These are phyloP conservation scores for Macrotus californicus DNA, from an alignment of 2,113 vertebrate species.

Conservation along the genomic window DNA sequence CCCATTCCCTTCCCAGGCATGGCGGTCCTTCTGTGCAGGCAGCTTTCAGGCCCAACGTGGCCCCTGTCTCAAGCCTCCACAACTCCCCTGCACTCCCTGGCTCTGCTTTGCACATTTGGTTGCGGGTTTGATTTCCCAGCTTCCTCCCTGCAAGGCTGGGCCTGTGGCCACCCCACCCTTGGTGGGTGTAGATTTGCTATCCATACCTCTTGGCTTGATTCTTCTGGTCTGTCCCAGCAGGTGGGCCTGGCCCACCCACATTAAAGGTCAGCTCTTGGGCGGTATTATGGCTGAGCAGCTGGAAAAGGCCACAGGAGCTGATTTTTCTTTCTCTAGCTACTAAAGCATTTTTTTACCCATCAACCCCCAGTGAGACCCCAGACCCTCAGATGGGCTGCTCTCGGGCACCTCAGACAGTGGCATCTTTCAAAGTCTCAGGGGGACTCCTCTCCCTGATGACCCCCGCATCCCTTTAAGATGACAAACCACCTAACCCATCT, in stretches of 20 bases:
- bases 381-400: background rate
- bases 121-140: background rate
- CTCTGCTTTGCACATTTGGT: background rate
- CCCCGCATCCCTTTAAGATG: background rate
- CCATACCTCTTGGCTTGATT: conserved; percentile 29
- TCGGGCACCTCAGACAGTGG: conserved; percentile 34
- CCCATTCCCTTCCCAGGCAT: background rate
- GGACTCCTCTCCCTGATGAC: background rate
- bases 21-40: too few relatives aligned
- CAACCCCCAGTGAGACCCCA: background rate
- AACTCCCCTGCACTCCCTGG: background rate
- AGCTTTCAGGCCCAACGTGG: background rate
- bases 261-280: conserved; percentile 69
- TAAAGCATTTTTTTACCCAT: conserved; percentile 39
- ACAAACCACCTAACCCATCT: background rate
- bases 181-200: background rate
- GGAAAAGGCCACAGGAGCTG: conserved; percentile 33
- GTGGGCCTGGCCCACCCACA: background rate
- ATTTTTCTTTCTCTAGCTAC: conserved; percentile 32
- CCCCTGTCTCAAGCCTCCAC: background rate
- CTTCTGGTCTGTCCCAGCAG: conserved; percentile 61
- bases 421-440: conserved; percentile 44
- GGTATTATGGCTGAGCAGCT: conserved; percentile 42
- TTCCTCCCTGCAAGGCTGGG: background rate
- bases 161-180: background rate